Base-by-base conservation (phyloP, 1,140 invertebrate species). In the Rhagoletis zephyria region DNA sequence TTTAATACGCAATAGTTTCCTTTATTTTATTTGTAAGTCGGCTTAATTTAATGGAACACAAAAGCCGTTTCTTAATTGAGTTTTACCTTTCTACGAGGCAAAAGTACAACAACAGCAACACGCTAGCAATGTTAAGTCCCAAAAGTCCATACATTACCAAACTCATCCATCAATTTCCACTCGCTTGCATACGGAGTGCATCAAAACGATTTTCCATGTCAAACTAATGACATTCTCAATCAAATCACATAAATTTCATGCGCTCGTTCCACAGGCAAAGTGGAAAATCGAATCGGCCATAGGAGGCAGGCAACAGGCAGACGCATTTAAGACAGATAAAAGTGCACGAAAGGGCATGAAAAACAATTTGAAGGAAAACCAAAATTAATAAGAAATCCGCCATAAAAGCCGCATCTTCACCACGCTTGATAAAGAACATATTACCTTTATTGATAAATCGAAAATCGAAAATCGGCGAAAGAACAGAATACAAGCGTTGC, bases 131-230 rank as follows among this genome's bases (percentile, higher is more conserved):
- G 30, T 30, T 30, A 30, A 30, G 30, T 30, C 30, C 30, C 30
- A 30, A 30, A 30, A 30, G 30, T 30, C 6, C 6, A 40, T 19
- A 42, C 65, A 70, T 70, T 7, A 10, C n/a, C 10, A 45, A 19
- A 40, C 48, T 19, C n/a, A 81, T 56, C 42, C n/a, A 81, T 2
- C n/a, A 81, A 48, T 81, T 81, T 81, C 74, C 74, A 81, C 48
- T 81, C 48, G 19, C 9, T 48, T 59, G n/a, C 74, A 56, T 6
- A 1, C n/a, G 42, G 45, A 81, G 48, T 9, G 74, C 74, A 81
- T 48, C 48, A 81, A 81, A 81, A 2, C 45, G 48, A 81, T 81
- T 81, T 81, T 81, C 74, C 74, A 81, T 81, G 74, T 81, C 48
- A 19, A 81, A 81, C n/a, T 30, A 81, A 56, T 19, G 74, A 81